Conservation (phyloP, 2,888 invertebrate species). For the Aphodius sticticus region DNA sequence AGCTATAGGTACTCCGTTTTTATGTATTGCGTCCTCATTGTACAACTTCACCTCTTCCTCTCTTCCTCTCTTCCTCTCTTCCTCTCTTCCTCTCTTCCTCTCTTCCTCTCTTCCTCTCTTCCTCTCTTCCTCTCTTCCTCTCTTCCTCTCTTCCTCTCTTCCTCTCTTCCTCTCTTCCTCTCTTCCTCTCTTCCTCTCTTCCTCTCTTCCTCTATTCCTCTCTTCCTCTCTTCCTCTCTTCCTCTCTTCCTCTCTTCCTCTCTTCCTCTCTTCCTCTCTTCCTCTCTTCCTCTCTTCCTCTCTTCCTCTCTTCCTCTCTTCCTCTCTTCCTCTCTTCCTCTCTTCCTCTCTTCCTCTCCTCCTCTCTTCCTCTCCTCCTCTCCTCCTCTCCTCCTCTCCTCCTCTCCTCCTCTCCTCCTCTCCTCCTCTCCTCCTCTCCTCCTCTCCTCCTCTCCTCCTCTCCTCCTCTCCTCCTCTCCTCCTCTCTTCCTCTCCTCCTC, state of each 20-base stretch:
- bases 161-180: slow-evolving; percentile 8
- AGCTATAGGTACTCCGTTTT: no score
- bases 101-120: neutral
- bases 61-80: neutral
- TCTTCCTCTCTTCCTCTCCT: neutral
- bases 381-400: neutral
- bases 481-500: neutral
- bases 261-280: neutral
- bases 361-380: neutral
- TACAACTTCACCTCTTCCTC: no score
- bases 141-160: neutral
- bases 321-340: slow-evolving; percentile 4
- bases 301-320: slow-evolving; percentile 6
- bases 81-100: slow-evolving; percentile 13
- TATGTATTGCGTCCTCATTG: no score
- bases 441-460: neutral
- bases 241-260: slow-evolving; percentile 9
- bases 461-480: neutral
- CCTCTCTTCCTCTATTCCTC: slow-evolving; percentile 6
- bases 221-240: slow-evolving; percentile 5
- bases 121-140: slow-evolving; percentile 5
- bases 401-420: neutral
- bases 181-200: slow-evolving; percentile 4
- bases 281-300: slow-evolving; percentile 18
- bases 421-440: neutral